phyloP scores from a whole-genome alignment of 2,888 invertebrate species.

The Tinea semifulvella region DNA sequence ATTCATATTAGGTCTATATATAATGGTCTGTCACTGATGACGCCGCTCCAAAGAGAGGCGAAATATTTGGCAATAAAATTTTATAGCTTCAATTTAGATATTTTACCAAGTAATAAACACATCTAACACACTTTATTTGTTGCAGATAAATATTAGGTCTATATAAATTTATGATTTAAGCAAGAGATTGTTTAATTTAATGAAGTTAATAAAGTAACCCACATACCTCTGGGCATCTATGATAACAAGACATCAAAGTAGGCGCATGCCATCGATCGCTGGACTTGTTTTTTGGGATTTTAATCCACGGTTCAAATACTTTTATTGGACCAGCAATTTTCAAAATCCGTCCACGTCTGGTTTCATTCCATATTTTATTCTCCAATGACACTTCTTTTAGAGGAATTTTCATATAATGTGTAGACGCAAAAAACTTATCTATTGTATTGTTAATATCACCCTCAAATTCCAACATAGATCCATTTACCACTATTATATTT shows the following conservation, averaged over 20 bases:
- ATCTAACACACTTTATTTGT: too few species aligned
- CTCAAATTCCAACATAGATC: constrained; percentile 28
- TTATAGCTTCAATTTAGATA: too few species aligned
- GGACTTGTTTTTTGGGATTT: constrained; percentile 32
- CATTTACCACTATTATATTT: constrained; percentile 35
- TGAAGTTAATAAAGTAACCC: too few species aligned
- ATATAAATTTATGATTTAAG: too few species aligned
- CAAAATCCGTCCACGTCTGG: constrained; percentile 31
- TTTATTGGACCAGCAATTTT: constrained; percentile 33
- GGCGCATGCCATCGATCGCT: constrained; percentile 34
- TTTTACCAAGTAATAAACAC: too few species aligned
- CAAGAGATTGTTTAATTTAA: too few species aligned
- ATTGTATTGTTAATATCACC: constrained; percentile 38
- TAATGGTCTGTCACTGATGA: too few species aligned
- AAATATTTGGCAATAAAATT: too few species aligned
- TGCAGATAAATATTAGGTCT: too few species aligned
- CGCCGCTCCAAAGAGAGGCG: too few species aligned
- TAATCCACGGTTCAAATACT: constrained; percentile 36
- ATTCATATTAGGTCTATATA: too few species aligned
- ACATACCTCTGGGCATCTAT: constrained; percentile 45
- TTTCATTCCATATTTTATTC: constrained; percentile 23
- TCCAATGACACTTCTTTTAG: constrained; percentile 26
- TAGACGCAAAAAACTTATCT: constrained; percentile 43
- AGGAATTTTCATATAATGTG: constrained; percentile 40
- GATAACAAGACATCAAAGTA: constrained; percentile 39